Base-by-base conservation (phyloP, 2,113 vertebrate species). In the Indicator maculatus region DNA sequence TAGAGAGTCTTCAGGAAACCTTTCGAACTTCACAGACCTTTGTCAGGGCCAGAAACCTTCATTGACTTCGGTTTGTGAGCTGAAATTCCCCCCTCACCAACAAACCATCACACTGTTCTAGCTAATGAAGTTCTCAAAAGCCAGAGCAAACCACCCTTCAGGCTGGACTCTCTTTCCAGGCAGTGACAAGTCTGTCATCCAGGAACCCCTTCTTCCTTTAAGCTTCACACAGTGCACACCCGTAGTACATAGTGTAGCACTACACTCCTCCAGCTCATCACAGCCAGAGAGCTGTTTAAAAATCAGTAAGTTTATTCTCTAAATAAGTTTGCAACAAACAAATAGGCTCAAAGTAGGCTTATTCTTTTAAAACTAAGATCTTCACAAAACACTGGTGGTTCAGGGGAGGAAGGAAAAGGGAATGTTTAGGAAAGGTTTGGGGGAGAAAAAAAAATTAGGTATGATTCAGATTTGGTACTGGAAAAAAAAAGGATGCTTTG, bases 1-100 rank as follows among this genome's bases (percentile, higher is more conserved):
- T 93, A 94, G 94, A 95, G 90, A 85, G 78, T 53, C 78, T 79
- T 82, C 78, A 92, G 96, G 95, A 96, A 96, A 64, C 2, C 83
- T 95, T 75, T 93, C 86, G 73, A 76, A 66, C 63, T 82, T 14
- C 41, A 14, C 61, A 93, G 77, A 18, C 71, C 81, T 90, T 66
- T 9, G 1, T 16, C 71, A 63, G 55, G 31, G 84, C 91, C 93
- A 95, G 86, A 90, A 94, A 61, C 24, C 83, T 71, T 45, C 1
- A 2, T 2, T 38, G 75, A 70, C 78, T 94, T 59, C 36, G 8
- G 36, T 36, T 36, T 36, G 36, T 36, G 36, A 36, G 36, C 36
- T 36, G 36, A 36, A 36, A 36, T 36, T 36, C 36, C 36, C 36
- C 36, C 36, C 36, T 7, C 36, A 36, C 36, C 36, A 36, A 36